phyloP scores from a whole-genome alignment of 2,113 vertebrate genomes.

The Actenoides hombroni region DNA sequence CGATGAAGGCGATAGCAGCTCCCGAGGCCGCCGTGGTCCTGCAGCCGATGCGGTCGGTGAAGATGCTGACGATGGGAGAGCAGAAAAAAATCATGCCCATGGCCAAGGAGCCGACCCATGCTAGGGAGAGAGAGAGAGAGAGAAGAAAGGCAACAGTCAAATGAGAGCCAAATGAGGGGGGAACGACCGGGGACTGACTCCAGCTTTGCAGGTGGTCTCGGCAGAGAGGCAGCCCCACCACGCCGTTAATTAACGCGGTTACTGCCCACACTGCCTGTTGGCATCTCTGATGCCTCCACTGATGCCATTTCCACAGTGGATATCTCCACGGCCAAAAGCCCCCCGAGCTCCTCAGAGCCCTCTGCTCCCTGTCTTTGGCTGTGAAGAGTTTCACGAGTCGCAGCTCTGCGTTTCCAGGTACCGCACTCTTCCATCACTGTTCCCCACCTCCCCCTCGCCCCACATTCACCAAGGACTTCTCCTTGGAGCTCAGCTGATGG shows the following conservation, averaged over 20 bases:
- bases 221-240: neutral
- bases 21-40: constrained; percentile 90
- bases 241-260: neutral
- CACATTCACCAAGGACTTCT: rapidly evolving
- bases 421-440: neutral
- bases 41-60: constrained; percentile 95
- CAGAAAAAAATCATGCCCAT: constrained; percentile 99
- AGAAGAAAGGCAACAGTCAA: neutral
- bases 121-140: constrained; percentile 76
- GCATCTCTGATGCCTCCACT: neutral
- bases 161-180: too few species aligned
- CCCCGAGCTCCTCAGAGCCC: neutral
- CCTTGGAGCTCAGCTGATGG: neutral
- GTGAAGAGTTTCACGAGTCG: neutral
- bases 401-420: neutral
- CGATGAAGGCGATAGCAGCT: constrained; percentile 88
- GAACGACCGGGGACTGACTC: rapidly evolving
- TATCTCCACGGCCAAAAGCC: neutral
- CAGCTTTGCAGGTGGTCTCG: neutral
- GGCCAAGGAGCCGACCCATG: constrained; percentile 93
- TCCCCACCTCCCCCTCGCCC: neutral
- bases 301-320: neutral
- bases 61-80: constrained; percentile 98
- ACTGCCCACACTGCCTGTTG: rapidly evolving
- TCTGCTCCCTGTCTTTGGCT: neutral